Percentiles rank a stretch among this genome's conserved stretches.
phyloP scores from a whole-genome alignment of 2,888 invertebrate species.

The Dryomyza anilis region DNA sequence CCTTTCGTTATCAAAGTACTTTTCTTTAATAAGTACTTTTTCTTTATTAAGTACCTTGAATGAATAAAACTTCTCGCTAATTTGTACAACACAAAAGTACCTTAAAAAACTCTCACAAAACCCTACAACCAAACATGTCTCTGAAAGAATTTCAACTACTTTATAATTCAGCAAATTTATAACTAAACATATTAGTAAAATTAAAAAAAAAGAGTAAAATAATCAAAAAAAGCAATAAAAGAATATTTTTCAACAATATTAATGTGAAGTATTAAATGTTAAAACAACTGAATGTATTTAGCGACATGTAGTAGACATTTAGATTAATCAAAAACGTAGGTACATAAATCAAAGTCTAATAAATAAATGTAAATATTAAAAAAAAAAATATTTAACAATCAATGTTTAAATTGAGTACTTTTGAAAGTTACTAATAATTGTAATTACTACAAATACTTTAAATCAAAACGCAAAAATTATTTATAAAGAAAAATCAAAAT shows the following conservation, averaged over 20 bases:
- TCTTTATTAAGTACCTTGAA: no score
- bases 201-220: not conserved
- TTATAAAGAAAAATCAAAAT: no score
- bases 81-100: conserved; percentile 15
- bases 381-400: not conserved
- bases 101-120: no score
- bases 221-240: not conserved
- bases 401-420: conserved; percentile 6
- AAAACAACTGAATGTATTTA: not conserved
- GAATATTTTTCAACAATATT: not conserved
- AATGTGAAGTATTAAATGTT: not conserved
- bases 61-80: no score
- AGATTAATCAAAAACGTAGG: no score
- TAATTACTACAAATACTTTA: not conserved
- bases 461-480: no score
- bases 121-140: not conserved
- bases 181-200: no score
- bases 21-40: no score
- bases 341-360: no score
- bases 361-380: no score
- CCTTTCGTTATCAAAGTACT: no score
- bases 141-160: conserved; percentile 8
- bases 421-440: not conserved
- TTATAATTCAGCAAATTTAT: not conserved
- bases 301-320: no score